Conservation (phyloP, 2,888 invertebrate species). For the Papilio elwesi region DNA sequence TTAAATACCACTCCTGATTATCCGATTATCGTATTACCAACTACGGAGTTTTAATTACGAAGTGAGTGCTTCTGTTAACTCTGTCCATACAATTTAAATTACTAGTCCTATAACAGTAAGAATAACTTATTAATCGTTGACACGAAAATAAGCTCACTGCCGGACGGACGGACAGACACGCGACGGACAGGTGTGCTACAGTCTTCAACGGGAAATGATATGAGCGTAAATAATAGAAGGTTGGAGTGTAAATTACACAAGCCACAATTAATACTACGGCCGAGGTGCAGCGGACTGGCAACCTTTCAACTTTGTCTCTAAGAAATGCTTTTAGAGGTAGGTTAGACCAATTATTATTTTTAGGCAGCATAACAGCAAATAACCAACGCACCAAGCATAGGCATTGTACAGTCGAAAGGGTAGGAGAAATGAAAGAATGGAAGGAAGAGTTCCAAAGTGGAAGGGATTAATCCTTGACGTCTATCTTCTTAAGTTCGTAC, state of each 20-base stretch:
- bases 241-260: conserved; percentile 29
- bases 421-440: too few species aligned
- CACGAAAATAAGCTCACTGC: neutral
- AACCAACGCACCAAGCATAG: too few species aligned
- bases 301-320: conserved; percentile 22
- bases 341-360: conserved; percentile 53
- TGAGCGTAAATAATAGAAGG: conserved; percentile 41
- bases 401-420: too few species aligned
- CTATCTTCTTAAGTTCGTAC: too few species aligned
- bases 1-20: too few species aligned
- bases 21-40: neutral
- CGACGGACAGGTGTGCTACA: conserved; percentile 26
- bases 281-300: neutral
- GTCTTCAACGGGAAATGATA: conserved; percentile 42
- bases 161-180: conserved; percentile 11
- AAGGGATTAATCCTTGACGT: too few species aligned
- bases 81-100: conserved; percentile 1
- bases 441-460: too few species aligned
- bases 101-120: neutral
- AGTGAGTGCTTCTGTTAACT: neutral
- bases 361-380: too few species aligned
- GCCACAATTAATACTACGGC: neutral
- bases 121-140: neutral
- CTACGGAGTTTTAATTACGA: neutral
- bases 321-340: neutral